A percentile compares a stretch with the other conserved stretches of the same genome.
phyloP scores from a whole-genome alignment of 2,797 vertebrate genomes.

The Gallinago stenura region DNA sequence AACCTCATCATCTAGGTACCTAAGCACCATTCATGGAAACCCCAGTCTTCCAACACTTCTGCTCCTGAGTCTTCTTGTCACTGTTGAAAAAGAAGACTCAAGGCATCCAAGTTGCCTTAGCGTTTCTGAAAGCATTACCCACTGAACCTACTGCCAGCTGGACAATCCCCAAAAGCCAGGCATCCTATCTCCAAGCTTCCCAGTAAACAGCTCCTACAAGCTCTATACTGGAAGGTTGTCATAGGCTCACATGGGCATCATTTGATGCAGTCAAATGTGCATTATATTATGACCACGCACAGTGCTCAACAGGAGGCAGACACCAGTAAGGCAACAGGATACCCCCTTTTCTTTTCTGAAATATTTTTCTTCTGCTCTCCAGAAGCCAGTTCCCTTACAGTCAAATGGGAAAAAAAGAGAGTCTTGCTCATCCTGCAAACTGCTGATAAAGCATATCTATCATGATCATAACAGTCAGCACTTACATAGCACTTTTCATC shows the following conservation, averaged over 20 bases:
- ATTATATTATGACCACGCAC: fast-evolving
- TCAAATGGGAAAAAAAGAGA: not conserved
- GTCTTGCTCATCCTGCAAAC: not conserved
- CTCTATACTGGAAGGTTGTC: not conserved
- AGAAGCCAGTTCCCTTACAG: not conserved
- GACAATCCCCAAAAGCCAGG: not conserved
- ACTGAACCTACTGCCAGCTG: not conserved
- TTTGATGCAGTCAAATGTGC: not conserved
- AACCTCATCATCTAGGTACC: not conserved
- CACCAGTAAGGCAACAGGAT: not conserved
- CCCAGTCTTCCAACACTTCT: not conserved
- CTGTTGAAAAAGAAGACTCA: not conserved
- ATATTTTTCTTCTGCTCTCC: not conserved
- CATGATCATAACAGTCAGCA: conserved; percentile 28
- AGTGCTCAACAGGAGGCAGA: not conserved
- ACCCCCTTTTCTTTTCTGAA: not conserved
- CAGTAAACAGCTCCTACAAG: not conserved
- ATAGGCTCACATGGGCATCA: fast-evolving
- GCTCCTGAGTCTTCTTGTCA: not conserved
- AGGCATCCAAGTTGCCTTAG: not conserved
- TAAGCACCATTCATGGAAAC: not conserved
- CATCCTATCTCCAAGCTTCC: not conserved
- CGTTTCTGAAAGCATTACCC: not conserved
- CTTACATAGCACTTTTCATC: conserved; percentile 28
- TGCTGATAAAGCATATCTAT: conserved; percentile 42